phyloP scores from a whole-genome alignment of 2,113 vertebrate genomes.

The Murina feae region DNA sequence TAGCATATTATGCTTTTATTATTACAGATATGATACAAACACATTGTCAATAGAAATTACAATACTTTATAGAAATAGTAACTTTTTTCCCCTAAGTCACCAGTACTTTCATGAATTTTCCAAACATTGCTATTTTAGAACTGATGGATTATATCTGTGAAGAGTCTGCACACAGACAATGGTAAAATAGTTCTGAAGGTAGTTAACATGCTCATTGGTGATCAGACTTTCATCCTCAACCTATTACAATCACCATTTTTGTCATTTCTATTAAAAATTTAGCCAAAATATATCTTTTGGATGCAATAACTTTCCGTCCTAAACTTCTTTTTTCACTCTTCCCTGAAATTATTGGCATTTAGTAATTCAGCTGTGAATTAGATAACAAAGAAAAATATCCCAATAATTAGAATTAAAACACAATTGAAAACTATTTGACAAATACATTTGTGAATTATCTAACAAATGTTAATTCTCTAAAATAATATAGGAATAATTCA shows the following conservation, averaged over 20 bases:
- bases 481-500: background rate
- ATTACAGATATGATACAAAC: background rate
- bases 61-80: background rate
- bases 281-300: background rate
- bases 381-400: background rate
- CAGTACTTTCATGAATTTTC: background rate
- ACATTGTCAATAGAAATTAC: background rate
- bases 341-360: background rate
- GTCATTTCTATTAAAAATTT: background rate
- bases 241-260: background rate
- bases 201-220: background rate
- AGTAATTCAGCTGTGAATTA: background rate
- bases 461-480: background rate
- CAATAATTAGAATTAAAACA: background rate
- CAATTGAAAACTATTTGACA: background rate
- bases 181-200: background rate
- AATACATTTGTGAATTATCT: background rate
- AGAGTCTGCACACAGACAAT: background rate
- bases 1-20: too few species aligned
- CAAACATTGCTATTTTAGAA: background rate
- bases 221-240: background rate
- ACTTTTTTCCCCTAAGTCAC: background rate
- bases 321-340: background rate
- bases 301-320: background rate
- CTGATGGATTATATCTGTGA: background rate